phyloP scores from a whole-genome alignment of 1,140 invertebrate species.

The Macrocentrus cingulum region DNA sequence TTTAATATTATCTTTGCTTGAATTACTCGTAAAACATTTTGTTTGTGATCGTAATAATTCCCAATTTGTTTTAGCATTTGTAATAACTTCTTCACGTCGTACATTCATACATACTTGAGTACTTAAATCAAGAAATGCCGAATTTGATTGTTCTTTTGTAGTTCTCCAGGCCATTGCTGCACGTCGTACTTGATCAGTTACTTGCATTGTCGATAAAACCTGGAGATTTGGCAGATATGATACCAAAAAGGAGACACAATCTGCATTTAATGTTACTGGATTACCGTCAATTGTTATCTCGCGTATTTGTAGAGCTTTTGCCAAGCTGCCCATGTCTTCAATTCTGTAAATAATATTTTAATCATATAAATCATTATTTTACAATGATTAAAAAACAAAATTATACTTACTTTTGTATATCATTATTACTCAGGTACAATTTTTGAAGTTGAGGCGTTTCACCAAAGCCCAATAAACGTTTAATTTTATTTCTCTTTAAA shows the following conservation, averaged over 20 bases:
- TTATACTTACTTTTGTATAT: conserved; percentile 69
- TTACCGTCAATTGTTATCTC: conserved; percentile 88
- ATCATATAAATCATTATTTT: background rate
- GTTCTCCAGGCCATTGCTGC: conserved; percentile 75
- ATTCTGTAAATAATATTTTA: conserved; percentile 60
- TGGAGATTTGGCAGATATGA: conserved; percentile 74
- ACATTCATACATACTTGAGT: conserved; percentile 68
- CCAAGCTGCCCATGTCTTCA: conserved; percentile 77
- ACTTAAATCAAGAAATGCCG: conserved; percentile 68
- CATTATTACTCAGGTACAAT: conserved; percentile 84
- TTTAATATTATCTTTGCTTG: conserved; percentile 36
- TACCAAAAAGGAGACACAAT: conserved; percentile 77
- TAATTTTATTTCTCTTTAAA: conserved; percentile 80
- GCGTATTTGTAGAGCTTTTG: conserved; percentile 70
- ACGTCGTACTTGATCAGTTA: conserved; percentile 74
- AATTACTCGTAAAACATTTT: conserved; percentile 46
- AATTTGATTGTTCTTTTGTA: conserved; percentile 72
- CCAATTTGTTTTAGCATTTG: conserved; percentile 80
- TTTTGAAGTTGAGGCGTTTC: conserved; percentile 79
- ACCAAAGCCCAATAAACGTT: conserved; percentile 77
- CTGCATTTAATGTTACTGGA: conserved; percentile 72
- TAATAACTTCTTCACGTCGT: conserved; percentile 74
- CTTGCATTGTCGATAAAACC: conserved; percentile 71
- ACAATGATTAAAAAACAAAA: conserved; percentile 6
- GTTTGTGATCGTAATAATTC: conserved; percentile 72